Percentiles rank a stretch among this genome's conserved stretches.
Conservation (phyloP, 1,140 invertebrate genomes). For the Homarus americanus region DNA sequence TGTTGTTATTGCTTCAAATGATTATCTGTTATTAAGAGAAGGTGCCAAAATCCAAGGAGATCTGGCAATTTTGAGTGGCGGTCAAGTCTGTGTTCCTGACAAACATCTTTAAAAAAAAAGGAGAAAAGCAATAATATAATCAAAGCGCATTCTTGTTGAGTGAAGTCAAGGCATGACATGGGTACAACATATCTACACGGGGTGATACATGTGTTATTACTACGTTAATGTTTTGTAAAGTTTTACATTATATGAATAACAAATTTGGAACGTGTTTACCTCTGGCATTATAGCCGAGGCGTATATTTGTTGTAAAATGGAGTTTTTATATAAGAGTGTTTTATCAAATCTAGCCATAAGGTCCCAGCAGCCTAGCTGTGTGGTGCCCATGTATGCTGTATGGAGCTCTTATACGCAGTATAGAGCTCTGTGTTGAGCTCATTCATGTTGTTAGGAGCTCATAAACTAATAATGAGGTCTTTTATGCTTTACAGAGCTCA, state of each 20-base stretch:
- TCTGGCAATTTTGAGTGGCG: slow-evolving; percentile 65
- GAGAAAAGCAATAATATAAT: slow-evolving; percentile 68
- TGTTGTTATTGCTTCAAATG: slow-evolving; percentile 69
- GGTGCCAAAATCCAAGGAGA: slow-evolving; percentile 72
- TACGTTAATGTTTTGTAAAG: slow-evolving; percentile 54
- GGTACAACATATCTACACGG: slow-evolving; percentile 67
- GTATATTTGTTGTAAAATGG: slow-evolving; percentile 50
- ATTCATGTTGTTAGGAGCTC: slow-evolving; percentile 34
- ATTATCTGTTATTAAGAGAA: slow-evolving; percentile 68
- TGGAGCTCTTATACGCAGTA: slow-evolving; percentile 37
- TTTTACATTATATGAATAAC: slow-evolving; percentile 44
- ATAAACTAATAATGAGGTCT: slow-evolving; percentile 8
- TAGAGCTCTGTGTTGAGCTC: slow-evolving; percentile 34
- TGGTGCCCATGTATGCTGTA: slow-evolving; percentile 71
- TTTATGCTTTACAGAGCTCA: slow-evolving; percentile 17
- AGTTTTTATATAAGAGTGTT: slow-evolving; percentile 56
- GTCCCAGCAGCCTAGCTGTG: slow-evolving; percentile 59
- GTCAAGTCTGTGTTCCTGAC: slow-evolving; percentile 68
- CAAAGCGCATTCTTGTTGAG: slow-evolving; percentile 57
- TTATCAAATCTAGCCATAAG: slow-evolving; percentile 61
- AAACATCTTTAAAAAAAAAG: slow-evolving; percentile 32
- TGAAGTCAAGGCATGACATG: slow-evolving; percentile 63
- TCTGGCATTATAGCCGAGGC: slow-evolving; percentile 28
- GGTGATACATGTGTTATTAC: slow-evolving; percentile 52
- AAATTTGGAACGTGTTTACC: slow-evolving; percentile 48